These are phyloP conservation scores for Psittacus erithacus DNA, from an alignment of 2,113 vertebrate species.

Conservation along the genomic window DNA sequence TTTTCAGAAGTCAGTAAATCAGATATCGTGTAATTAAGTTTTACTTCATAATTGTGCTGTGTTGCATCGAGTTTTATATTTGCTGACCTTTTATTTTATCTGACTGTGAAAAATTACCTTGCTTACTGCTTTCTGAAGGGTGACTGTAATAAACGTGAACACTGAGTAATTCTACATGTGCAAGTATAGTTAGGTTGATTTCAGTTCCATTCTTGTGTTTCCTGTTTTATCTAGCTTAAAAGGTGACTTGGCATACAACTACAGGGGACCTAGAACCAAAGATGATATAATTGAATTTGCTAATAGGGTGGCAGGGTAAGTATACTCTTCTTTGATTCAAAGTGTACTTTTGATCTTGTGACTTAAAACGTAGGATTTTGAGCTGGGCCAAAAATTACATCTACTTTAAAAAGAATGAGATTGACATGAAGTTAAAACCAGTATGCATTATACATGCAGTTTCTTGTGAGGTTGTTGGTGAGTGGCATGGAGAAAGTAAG, in stretches of 20 bases:
- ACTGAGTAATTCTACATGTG: not conserved
- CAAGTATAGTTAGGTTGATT: not conserved
- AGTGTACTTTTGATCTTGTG: not conserved
- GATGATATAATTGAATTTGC: constrained; percentile 97
- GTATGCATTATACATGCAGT: fast-evolving
- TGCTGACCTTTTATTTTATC: not conserved
- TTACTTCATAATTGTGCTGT: not conserved
- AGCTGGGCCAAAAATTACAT: not conserved
- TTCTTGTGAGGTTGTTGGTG: not conserved
- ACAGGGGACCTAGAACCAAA: constrained; percentile 95
- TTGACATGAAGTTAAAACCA: not conserved
- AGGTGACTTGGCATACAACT: constrained; percentile 94
- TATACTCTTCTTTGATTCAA: not conserved
- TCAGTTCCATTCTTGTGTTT: not conserved
- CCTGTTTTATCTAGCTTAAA: constrained; percentile 81
- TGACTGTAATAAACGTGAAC: not conserved
- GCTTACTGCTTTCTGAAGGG: not conserved
- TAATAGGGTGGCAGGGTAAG: constrained; percentile 96
- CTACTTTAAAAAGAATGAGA: not conserved
- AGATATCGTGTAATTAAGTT: not conserved
- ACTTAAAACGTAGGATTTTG: not conserved
- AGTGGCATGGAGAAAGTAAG: not conserved
- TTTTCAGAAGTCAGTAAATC: not conserved
- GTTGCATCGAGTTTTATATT: not conserved
- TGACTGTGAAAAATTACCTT: not conserved